Evolutionary conservation across 2,888 invertebrate genomes (phyloP).

Genomic region (Gasteruption jaculator): DNA sequence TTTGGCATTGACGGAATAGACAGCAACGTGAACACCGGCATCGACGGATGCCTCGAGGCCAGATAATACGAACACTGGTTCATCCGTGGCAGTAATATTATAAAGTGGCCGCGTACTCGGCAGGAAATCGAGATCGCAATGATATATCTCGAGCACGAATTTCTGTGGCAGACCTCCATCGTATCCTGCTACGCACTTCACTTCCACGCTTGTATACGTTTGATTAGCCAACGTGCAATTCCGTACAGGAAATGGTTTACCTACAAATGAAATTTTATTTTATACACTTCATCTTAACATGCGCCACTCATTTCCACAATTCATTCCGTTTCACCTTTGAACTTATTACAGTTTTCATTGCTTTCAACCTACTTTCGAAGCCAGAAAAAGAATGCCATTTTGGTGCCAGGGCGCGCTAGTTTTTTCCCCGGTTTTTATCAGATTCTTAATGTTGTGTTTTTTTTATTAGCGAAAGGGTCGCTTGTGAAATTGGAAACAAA

Average conservation of each 20-base stretch:
- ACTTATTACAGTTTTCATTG: no score
- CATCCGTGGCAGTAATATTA: constrained; percentile 63
- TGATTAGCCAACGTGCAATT: constrained; percentile 84
- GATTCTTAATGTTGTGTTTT: no score
- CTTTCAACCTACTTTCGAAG: no score
- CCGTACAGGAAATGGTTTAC: constrained; percentile 78
- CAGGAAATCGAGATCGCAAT: constrained; percentile 46
- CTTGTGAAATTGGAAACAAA: no score
- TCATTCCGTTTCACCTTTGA: no score
- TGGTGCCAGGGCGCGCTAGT: no score
- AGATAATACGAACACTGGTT: constrained; percentile 73
- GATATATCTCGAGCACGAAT: constrained; percentile 77
- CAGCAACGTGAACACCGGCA: constrained; percentile 71
- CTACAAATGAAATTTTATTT: constrained; percentile 51
- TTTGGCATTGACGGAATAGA: constrained; percentile 78
- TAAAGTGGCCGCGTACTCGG: constrained; percentile 46
- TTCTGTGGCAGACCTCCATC: constrained; percentile 86
- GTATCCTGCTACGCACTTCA: constrained; percentile 78
- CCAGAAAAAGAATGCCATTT: no score
- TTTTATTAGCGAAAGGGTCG: no score
- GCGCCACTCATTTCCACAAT: no score
- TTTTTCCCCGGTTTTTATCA: no score
- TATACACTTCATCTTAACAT: no score
- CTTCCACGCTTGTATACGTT: constrained; percentile 77
- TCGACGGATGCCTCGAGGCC: constrained; percentile 68